phyloP scores from a whole-genome alignment of 2,888 invertebrate species.

The Tinea semifulvella region DNA sequence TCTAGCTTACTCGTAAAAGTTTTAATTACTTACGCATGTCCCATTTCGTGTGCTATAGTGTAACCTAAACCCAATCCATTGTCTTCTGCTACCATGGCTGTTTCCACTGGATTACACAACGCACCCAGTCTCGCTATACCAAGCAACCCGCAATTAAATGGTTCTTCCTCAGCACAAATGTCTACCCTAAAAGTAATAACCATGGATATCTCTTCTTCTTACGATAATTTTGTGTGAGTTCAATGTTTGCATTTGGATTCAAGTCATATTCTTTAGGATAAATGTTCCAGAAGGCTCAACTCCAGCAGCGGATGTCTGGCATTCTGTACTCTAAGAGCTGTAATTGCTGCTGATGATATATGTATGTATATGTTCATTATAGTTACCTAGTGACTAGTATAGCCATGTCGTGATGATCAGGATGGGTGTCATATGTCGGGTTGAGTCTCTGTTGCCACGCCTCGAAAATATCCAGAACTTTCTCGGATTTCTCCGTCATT shows the following conservation, averaged over 20 bases:
- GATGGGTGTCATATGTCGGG: conserved; percentile 57
- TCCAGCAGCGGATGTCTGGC: too few species aligned
- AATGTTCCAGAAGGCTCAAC: too few species aligned
- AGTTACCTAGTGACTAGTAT: conserved; percentile 64
- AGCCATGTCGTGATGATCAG: conserved; percentile 68
- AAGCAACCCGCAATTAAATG: conserved; percentile 37
- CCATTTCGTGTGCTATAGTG: conserved; percentile 67
- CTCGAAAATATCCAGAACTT: conserved; percentile 38
- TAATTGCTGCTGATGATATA: too few species aligned
- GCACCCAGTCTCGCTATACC: conserved; percentile 64
- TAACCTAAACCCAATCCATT: conserved; percentile 63
- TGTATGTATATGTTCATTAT: neutral
- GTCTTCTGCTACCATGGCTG: conserved; percentile 63
- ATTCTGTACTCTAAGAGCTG: too few species aligned
- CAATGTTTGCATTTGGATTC: too few species aligned
- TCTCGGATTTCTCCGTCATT: conserved; percentile 14
- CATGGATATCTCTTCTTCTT: too few species aligned
- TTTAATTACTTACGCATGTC: conserved; percentile 64
- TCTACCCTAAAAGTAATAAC: conserved; percentile 30
- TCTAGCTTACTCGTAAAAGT: too few species aligned
- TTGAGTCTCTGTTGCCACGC: conserved; percentile 63
- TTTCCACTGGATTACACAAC: conserved; percentile 60
- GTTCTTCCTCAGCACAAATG: conserved; percentile 24
- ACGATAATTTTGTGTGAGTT: too few species aligned
- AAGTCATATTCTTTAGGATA: too few species aligned